Base-by-base conservation (phyloP, 1,140 invertebrate genomes). In the Latrodectus geometricus region DNA sequence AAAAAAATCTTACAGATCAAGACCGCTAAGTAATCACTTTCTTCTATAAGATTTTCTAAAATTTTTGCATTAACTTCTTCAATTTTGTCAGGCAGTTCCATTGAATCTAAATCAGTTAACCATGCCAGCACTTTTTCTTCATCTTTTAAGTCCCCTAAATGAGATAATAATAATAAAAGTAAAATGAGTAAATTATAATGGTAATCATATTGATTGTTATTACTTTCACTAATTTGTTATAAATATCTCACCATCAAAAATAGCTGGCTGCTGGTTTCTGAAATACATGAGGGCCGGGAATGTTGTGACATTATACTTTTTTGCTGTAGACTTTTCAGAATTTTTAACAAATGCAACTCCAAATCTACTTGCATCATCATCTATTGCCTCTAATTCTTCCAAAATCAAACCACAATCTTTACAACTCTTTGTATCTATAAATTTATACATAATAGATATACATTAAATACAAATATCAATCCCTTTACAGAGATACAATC, bases 271-370 rank as follows among this genome's bases (percentile, higher is more conserved):
- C 91, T 95, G 97, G 91, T 97, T 96, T 88, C 95, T 94, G 92
- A 98, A 98, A 91, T 97, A 98, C 88, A 96, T 97, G 91, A 98
- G 95, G 82, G 96, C 95, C 86, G 97, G 97, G 91, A 98, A 98
- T 91, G 94, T 96, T 91, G 95, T 96, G 91, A 98, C 96, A 89
- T 96, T 96, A 94, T 97, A 97, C 89, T 97, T 96, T 91, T 98
- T 98, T 78, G 97, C 97, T 89, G 97, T 93, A 92, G 96, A 94
- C 93, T 97, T 97, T 92, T 98, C 97, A 93, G 97, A 97, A 91
- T 97, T 97, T 92, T 98, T 98, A 86, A 97, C 96, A 92, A 98
- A 97, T 91, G 97, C 95, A 88, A 98, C 96, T 89, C 96, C 96
- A 91, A 97, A 97, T 56, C 95, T 94, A 92, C 97, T 96, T 77